phyloP scores from a whole-genome alignment of 2,113 vertebrate genomes.

The Australoheros scitulus region DNA sequence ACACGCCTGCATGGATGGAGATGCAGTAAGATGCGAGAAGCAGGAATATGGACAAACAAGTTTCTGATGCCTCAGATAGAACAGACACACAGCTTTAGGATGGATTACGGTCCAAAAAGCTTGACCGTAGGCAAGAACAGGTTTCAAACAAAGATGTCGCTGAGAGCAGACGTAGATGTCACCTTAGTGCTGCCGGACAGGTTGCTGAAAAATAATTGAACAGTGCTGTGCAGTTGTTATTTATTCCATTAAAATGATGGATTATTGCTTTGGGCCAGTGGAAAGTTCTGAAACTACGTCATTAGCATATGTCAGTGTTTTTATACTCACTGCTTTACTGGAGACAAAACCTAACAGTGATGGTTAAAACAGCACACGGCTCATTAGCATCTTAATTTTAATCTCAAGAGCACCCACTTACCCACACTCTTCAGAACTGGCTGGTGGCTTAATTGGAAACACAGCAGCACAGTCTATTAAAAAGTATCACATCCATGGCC shows the following conservation, averaged over 20 bases:
- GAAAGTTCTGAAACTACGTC: background rate
- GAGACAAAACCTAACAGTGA: background rate
- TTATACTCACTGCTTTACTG: background rate
- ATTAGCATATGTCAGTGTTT: background rate
- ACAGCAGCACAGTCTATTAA: background rate
- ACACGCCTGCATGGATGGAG: no score
- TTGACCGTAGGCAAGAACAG: accelerated
- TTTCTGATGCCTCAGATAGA: accelerated
- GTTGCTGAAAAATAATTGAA: background rate
- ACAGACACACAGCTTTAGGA: background rate
- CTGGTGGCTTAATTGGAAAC: background rate
- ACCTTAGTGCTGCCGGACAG: background rate
- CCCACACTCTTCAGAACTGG: accelerated
- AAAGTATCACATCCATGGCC: background rate
- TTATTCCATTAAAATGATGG: background rate
- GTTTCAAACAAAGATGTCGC: background rate
- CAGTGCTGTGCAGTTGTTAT: background rate
- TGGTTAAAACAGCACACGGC: background rate
- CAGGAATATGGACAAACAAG: accelerated
- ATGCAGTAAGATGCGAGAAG: no score
- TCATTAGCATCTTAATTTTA: background rate
- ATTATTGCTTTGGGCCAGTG: background rate
- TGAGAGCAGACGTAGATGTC: background rate
- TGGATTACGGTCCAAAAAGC: accelerated
- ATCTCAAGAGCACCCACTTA: background rate